Evolutionary conservation across 2,797 vertebrate genomes (phyloP).

Genomic region (Helarctos malayanus): DNA sequence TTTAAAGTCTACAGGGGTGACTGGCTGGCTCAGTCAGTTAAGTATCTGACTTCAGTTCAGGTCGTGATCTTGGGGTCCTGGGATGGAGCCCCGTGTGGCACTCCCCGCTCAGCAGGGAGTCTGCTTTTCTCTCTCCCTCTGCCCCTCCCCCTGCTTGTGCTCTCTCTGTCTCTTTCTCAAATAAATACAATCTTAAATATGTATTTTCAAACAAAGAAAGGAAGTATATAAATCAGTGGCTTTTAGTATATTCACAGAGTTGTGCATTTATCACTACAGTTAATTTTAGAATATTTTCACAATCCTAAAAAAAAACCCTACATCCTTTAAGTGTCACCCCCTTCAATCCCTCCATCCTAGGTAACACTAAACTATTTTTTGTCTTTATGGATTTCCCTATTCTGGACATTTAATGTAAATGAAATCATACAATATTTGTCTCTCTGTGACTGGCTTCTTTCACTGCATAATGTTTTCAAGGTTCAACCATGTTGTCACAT

Average conservation of each 20-base stretch:
- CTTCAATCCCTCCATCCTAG: background rate
- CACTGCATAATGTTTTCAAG: background rate
- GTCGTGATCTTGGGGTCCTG: background rate
- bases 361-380: background rate
- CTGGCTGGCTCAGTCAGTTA: background rate
- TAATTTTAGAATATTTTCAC: background rate
- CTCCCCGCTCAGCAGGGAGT: background rate
- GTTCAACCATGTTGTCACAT: background rate
- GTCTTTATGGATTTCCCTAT: background rate
- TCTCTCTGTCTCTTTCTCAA: background rate
- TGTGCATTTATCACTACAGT: background rate
- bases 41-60: background rate
- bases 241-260: conserved; percentile 3
- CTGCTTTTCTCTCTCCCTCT: background rate
- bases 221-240: background rate
- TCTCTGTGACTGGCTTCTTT: background rate
- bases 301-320: background rate
- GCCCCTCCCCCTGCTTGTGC: background rate
- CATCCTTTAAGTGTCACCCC: background rate
- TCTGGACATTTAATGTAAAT: conserved; percentile 40
- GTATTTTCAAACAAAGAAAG: background rate
- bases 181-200: background rate
- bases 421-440: background rate
- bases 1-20: background rate
- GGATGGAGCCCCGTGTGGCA: rapidly evolving